Conservation (phyloP, 37 sponge, comb jelly and placozoan genomes). For the Cliona cf. orientalis region DNA sequence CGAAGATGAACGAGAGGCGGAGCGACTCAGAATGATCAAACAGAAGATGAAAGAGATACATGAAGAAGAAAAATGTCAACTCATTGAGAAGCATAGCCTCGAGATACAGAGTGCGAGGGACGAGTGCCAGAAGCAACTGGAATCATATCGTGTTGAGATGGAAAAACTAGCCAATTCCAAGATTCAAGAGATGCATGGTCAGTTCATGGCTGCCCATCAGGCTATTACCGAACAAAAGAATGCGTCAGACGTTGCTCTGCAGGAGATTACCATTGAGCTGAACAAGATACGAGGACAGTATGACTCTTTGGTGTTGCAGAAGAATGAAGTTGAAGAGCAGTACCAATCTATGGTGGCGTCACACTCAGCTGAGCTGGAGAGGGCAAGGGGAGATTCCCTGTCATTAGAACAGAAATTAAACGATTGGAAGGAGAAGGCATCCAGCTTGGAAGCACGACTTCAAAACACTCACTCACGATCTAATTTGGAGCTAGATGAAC, state of each 20-base stretch:
- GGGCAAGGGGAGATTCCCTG: not conserved
- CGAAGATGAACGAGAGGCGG: constrained; percentile 51
- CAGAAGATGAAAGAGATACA: constrained; percentile 52
- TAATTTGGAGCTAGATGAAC: not conserved
- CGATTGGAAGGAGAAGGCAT: constrained; percentile 59
- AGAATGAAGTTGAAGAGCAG: constrained; percentile 11
- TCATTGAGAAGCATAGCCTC: constrained; percentile 13
- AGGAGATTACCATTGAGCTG: not conserved
- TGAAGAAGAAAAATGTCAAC: constrained; percentile 37
- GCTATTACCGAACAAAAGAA: constrained; percentile 28
- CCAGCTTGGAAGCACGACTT: constrained; percentile 42
- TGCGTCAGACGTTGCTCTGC: not conserved
- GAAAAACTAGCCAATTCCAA: constrained; percentile 70
- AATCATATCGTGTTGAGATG: constrained; percentile 15
- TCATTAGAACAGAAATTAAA: constrained; percentile 27
- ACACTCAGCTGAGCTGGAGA: constrained; percentile 36
- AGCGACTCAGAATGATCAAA: constrained; percentile 57
- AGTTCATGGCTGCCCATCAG: constrained; percentile 50
- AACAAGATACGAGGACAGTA: not conserved
- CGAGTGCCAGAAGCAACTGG: constrained; percentile 36
- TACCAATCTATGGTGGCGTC: constrained; percentile 12
- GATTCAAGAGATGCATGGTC: constrained; percentile 51
- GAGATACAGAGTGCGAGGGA: constrained; percentile 39
- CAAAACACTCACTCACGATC: not conserved
- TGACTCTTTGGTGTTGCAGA: not conserved